Conservation (phyloP, 2,113 vertebrate species). For the Mugil cephalus region DNA sequence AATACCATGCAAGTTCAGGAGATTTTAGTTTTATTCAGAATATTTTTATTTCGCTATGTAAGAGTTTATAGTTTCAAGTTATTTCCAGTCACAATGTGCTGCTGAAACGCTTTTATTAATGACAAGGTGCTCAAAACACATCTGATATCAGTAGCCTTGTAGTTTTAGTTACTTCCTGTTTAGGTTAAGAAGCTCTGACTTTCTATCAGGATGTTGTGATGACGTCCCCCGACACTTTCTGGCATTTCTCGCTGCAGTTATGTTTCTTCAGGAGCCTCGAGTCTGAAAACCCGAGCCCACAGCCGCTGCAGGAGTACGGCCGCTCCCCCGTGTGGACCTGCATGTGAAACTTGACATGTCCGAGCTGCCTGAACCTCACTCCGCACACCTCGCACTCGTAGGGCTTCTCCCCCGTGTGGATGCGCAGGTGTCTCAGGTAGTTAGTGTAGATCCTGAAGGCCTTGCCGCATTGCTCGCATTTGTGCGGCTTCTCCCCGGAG, state of each 20-base stretch:
- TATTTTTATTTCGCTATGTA: too few relatives aligned
- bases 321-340: constrained; percentile 75
- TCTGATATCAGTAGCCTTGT: too few relatives aligned
- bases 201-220: background rate
- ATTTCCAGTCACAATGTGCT: too few relatives aligned
- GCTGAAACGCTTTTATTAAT: too few relatives aligned
- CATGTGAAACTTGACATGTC: constrained; percentile 80
- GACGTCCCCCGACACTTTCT: background rate
- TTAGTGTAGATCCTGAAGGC: constrained; percentile 74
- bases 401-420: constrained; percentile 79
- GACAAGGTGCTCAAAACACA: too few relatives aligned
- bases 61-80: too few relatives aligned
- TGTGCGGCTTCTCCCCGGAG: constrained; percentile 73
- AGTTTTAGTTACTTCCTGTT: background rate
- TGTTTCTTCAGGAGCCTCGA: constrained; percentile 74
- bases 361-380: constrained; percentile 68
- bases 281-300: constrained; percentile 73
- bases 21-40: too few relatives aligned
- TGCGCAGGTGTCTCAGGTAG: constrained; percentile 68
- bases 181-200: background rate
- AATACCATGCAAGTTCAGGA: too few relatives aligned
- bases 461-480: constrained; percentile 71
- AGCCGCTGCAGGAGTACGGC: constrained; percentile 63
- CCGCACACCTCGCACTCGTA: constrained; percentile 78
- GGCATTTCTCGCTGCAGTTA: constrained; percentile 56